These are phyloP conservation scores for Mungos mungo DNA, from an alignment of 2,113 vertebrate species.

Conservation along the genomic window DNA sequence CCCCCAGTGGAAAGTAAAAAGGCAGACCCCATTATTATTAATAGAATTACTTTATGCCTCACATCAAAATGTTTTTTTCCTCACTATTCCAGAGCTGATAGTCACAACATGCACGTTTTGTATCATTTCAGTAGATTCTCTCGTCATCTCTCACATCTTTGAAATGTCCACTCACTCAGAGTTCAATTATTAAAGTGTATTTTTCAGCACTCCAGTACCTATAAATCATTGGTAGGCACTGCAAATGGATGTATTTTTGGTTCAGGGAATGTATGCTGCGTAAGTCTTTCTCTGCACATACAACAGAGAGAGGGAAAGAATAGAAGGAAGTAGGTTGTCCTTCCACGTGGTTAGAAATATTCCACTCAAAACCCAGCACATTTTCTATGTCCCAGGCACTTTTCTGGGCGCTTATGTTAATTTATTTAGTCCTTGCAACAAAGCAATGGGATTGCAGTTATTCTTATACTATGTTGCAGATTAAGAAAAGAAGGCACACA, in stretches of 20 bases:
- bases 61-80: background rate
- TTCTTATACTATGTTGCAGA: background rate
- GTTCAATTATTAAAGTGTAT: background rate
- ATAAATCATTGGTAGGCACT: background rate
- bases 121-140: background rate
- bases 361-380: background rate
- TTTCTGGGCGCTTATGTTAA: background rate
- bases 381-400: background rate
- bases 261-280: background rate
- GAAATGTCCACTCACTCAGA: background rate
- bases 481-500: background rate
- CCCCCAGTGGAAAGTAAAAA: background rate
- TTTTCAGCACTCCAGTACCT: background rate
- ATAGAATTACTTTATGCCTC: background rate
- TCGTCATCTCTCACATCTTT: background rate
- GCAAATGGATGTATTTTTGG: background rate
- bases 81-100: background rate
- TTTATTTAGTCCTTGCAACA: background rate
- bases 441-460: background rate
- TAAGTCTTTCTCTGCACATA: background rate
- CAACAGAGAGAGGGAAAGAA: background rate
- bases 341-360: background rate
- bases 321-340: background rate
- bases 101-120: background rate
- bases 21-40: background rate